Evolutionary conservation across 2,113 vertebrate species (phyloP), one percentile per base, ranked within the genome.

Genomic region (Megaleporinus macrocephalus): DNA sequence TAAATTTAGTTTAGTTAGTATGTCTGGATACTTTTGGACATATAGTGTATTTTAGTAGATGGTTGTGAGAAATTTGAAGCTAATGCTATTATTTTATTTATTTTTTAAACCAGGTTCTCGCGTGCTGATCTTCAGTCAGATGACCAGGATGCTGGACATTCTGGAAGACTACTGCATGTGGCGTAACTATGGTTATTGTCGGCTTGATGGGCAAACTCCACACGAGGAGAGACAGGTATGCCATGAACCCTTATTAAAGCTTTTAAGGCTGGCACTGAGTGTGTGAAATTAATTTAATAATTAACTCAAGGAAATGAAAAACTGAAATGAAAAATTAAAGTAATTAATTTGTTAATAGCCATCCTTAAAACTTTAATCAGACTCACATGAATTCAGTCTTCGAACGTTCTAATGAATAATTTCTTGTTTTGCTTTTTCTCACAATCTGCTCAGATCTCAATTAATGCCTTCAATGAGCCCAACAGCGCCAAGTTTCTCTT

Each of bases 131-230:
- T 99, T 99, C 90, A 99, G 98, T 90, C 98, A 99, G 90, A 99
- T 99, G 98, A 99, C 97, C 80, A 96, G 98, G 90, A 91, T 99
- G 79, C 90, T 99, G 81, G 98, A 99, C 90, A 99, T 99, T 91
- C 92, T 99, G 93, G 98, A 99, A 94, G 98, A 99, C 90, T 99
- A 99, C 73, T 99, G 98, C 84, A 99, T 99, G 98, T 99, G 98
- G 98, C 94, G 96, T 88, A 98, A 97, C 87, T 98, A 97, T 0
- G 94, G 95, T 30, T 99, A 99, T 70, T 99, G 98, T 66, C 94
- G 98, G 29, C 91, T 99, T 89, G 97, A 99, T 87, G 98, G 98
- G 22, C 97, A 99, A 87, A 99, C 98, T 0, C 96, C 97, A 12
- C 98, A 99, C 3, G 98, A 99, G 0, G 98, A 99, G 79, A 95